A percentile compares a stretch with the other conserved stretches of the same genome.
Conservation (phyloP, 2,797 vertebrate genomes). For the Takifugu ocellatus region DNA sequence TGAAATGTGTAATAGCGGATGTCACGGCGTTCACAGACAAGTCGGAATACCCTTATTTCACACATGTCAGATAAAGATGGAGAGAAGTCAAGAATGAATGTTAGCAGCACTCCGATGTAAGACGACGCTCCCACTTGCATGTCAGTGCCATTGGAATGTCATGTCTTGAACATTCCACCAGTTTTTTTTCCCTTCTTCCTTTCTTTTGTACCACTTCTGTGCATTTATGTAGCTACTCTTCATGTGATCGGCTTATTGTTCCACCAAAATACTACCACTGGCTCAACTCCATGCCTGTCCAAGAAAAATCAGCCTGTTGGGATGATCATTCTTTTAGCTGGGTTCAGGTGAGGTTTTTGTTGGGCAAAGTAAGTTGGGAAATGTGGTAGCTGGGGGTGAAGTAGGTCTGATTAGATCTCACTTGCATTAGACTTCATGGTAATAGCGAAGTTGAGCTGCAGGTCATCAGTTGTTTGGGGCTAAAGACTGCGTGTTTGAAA, state of each 20-base stretch:
- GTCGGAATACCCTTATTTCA: conserved; percentile 60
- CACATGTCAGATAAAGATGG: conserved; percentile 67
- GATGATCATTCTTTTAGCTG: no score
- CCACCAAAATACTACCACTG: no score
- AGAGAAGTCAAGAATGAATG: conserved; percentile 33
- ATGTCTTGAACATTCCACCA: conserved; percentile 8
- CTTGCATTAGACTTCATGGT: no score
- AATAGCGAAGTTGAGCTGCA: no score
- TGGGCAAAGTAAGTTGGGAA: no score
- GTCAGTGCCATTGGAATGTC: neutral
- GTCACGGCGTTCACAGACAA: conserved; percentile 63
- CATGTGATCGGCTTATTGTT: conserved; percentile 1
- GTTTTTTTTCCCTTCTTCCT: neutral
- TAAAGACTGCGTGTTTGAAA: neutral
- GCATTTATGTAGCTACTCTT: neutral
- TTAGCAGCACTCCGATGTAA: neutral
- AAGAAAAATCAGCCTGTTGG: neutral
- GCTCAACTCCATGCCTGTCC: no score
- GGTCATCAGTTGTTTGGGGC: neutral
- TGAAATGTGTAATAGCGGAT: conserved; percentile 70
- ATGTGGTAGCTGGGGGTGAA: no score
- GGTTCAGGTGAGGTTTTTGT: no score
- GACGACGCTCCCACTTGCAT: conserved; percentile 7
- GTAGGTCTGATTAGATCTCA: no score
- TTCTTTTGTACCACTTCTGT: no score